Percentiles rank a stretch among this genome's conserved stretches.
phyloP scores from a whole-genome alignment of 2,888 invertebrate genomes.

The Cepaea hortensis region DNA sequence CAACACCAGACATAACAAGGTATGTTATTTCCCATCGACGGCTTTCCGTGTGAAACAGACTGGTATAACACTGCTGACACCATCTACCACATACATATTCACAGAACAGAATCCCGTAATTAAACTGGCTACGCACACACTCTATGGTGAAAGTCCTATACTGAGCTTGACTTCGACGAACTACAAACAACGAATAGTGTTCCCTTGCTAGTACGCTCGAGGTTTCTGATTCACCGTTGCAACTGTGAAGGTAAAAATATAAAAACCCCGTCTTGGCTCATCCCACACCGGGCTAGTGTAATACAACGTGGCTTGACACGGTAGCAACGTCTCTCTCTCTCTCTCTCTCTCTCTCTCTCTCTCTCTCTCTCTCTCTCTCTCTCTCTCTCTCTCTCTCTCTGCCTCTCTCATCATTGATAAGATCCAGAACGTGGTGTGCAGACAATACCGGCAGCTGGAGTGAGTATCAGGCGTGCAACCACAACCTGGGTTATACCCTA shows the following conservation, averaged over 20 bases:
- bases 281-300: neutral
- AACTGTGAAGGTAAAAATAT: too few species aligned
- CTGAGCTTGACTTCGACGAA: neutral
- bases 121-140: neutral
- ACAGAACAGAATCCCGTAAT: neutral
- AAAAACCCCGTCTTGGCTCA: neutral
- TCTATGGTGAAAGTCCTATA: neutral
- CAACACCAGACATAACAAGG: too few species aligned
- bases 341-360: conserved; percentile 22
- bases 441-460: neutral
- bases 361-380: conserved; percentile 12
- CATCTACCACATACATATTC: neutral
- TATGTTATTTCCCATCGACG: too few species aligned
- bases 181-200: too few species aligned
- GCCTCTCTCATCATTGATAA: neutral
- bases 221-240: conserved; percentile 9
- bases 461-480: neutral
- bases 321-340: conserved; percentile 24
- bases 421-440: neutral
- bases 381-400: neutral
- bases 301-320: neutral
- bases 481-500: too few species aligned
- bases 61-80: too few species aligned
- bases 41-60: too few species aligned
- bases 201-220: too few species aligned